These are phyloP conservation scores for Neopelma chrysocephalum DNA, from an alignment of 2,797 vertebrate genomes.

Conservation along the genomic window DNA sequence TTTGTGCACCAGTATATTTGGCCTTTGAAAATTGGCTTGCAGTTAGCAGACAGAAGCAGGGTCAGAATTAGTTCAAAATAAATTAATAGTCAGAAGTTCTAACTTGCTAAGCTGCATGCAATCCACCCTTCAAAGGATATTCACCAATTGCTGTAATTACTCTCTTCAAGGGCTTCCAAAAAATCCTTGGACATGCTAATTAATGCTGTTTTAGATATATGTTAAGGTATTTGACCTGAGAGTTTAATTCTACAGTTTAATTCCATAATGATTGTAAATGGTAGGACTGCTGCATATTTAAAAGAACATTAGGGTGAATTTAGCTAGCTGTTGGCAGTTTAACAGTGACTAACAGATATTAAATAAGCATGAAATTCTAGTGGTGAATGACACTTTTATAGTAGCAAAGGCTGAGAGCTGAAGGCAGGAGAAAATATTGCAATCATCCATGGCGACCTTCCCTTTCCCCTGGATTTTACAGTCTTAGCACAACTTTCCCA, in stretches of 20 bases:
- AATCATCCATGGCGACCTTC: conserved; percentile 13
- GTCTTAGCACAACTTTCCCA: background rate
- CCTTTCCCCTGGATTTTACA: conserved; percentile 1
- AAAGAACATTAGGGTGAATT: conserved; percentile 58
- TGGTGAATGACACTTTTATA: conserved; percentile 60
- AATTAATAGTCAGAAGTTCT: conserved; percentile 67
- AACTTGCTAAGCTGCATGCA: conserved; percentile 60
- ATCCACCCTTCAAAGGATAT: conserved; percentile 66
- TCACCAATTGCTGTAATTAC: conserved; percentile 60
- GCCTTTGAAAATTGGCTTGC: conserved; percentile 45
- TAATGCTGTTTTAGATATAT: conserved; percentile 62
- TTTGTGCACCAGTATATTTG: background rate
- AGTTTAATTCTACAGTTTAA: conserved; percentile 59
- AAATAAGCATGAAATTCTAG: conserved; percentile 64
- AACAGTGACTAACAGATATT: conserved; percentile 63
- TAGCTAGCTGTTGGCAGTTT: conserved; percentile 59
- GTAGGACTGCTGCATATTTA: conserved; percentile 52
- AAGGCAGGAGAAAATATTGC: conserved; percentile 34
- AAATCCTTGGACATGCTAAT: conserved; percentile 63
- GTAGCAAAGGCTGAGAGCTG: background rate
- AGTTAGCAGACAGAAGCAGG: conserved; percentile 56
- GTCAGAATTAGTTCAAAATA: conserved; percentile 69
- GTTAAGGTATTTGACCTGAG: conserved; percentile 61
- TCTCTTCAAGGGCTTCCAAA: conserved; percentile 64
- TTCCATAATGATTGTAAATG: conserved; percentile 59